Evolutionary conservation across 2,113 vertebrate species (phyloP), one percentile per base, ranked within the genome.

Genomic region (Ophiodon elongatus): DNA sequence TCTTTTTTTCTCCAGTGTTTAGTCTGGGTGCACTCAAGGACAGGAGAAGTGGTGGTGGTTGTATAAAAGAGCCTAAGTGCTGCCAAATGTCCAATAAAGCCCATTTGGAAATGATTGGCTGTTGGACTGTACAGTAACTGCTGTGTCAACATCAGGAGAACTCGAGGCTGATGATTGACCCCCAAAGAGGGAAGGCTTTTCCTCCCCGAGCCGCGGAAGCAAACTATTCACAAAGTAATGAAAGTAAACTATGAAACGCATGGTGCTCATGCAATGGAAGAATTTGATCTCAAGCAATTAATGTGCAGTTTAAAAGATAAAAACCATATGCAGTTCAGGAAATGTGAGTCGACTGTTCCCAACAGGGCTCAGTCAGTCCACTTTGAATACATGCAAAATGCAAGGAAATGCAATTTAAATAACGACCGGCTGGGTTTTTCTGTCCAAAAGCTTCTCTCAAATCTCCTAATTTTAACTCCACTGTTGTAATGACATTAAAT

Each of bases 31-130:
- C 14, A 57, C 41, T 84, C 15, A 13, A 59, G 71, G 65, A 23
- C 80, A 71, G 39, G 6, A 45, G 68, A 83, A 77, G 45, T 3
- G 19, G 25, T 23, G 27, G 78, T 35, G 37, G 25, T 73, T 73
- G 74, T 79, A 37, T 72, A 72, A n/a, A 43, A 65, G 31, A 56
- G 73, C 6, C 2, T 65, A 65, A 80, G 33, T 54, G 56, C n/a
- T 79, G 76, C 83, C 90, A 88, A 83, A 84, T 37, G 63, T 74
- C 68, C 63, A 87, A 88, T 74, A 67, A 72, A 75, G 14, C 19
- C 56, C 65, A 78, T 75, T 77, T 87, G 50, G 77, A 84, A 76
- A 41, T 25, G 47, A 85, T 39, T 37, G 68, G n/a, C 6, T 5
- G 8, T 29, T 67, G 80, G 80, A 76, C 62, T 67, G 31, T 35